Base-by-base conservation (phyloP, 2,888 invertebrate species). In the Hecatera dysodea region DNA sequence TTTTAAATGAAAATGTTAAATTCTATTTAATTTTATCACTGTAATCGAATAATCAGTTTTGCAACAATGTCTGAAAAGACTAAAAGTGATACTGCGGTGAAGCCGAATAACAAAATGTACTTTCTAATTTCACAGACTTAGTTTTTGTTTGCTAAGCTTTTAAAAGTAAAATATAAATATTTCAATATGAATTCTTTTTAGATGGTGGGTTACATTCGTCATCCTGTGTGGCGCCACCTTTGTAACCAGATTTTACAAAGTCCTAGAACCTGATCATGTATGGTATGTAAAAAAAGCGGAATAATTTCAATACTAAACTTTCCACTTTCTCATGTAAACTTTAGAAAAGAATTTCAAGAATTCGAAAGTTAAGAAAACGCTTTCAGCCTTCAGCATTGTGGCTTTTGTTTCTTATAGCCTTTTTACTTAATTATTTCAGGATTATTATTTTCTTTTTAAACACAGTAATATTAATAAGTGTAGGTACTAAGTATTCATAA, bases 231-330 rank as follows among this genome's bases (percentile, higher is more conserved):
- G 97, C 36, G 93, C 98, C 59, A 98, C 98, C 44, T 94, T 97
- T 82, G 93, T 96, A 42, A 99, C 98, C 15, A 96, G 99, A 87
- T 98, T 98, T 92, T 98, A 99, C 90, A 98, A 98, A 96, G 98
- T 99, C 52, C 96, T 98, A 29, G 98, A 98, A 90, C 99, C 99
- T 3, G 97, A 98, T 93, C 99, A 99, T 97, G 98, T 99, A 36
- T 99, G 99, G 99, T 99, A 33, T 33, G 33, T 33, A 97, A 96
- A 96, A 78, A 56, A 29, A 52, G 0, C 19, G 48, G 15, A 2
- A 2, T 2, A 2, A 56, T 52, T 44, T 44, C 22, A 5, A 15
- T 11, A 22, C 4, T 39, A 48, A 39, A 2, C 15, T 70, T 46
- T 19, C 6, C 44, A 17, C 12, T n/a, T n/a, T 0, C 3, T 5